Conservation (phyloP, 2,113 vertebrate species). For the Pygoscelis antarcticus region DNA sequence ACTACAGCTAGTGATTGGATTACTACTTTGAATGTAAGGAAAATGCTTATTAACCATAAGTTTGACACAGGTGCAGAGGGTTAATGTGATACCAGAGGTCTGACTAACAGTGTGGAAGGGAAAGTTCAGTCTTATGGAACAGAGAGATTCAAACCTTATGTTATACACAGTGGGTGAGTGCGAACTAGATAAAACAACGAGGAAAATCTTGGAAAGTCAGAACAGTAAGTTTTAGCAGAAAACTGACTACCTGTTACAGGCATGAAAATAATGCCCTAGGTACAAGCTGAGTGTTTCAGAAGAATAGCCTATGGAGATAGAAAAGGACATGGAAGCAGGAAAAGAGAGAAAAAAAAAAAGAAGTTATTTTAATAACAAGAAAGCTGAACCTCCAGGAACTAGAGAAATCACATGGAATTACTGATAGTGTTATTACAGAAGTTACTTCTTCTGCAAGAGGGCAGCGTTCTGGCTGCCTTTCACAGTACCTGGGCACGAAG, state of each 20-base stretch:
- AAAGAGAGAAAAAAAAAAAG: neutral
- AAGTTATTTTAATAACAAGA: neutral
- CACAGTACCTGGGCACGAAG: neutral
- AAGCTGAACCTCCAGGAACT: neutral
- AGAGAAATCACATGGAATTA: neutral
- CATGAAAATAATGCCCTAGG: neutral
- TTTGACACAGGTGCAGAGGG: neutral
- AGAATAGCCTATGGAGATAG: neutral
- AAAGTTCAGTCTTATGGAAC: neutral
- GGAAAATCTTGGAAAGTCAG: neutral
- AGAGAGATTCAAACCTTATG: neutral
- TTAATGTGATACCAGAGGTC: neutral
- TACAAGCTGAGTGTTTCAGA: neutral
- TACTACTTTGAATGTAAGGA: neutral
- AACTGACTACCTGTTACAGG: neutral
- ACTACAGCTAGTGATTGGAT: neutral
- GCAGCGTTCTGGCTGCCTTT: neutral
- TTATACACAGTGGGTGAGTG: neutral
- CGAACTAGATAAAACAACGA: neutral
- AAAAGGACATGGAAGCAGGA: neutral
- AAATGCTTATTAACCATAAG: neutral
- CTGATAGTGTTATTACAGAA: fast-evolving
- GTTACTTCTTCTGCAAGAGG: neutral
- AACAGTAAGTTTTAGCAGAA: neutral
- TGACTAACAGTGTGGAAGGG: neutral